These are phyloP conservation scores for Chesias legatella DNA, from an alignment of 2,888 invertebrate species.

Conservation along the genomic window DNA sequence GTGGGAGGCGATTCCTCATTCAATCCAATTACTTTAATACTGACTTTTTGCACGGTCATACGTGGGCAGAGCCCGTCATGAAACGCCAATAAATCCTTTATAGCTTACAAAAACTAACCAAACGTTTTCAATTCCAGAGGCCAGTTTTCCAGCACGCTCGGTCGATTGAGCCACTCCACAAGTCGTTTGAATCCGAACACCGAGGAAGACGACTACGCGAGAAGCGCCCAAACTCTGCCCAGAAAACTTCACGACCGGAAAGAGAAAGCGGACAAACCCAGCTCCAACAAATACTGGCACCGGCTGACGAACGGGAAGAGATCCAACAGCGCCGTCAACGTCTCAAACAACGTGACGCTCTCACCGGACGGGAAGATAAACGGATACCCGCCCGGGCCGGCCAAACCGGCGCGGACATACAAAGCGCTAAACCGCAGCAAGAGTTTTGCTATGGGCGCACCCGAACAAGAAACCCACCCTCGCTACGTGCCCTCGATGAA, in stretches of 20 bases:
- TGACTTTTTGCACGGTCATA: conserved; percentile 58
- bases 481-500: conserved; percentile 71
- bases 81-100: conserved; percentile 46
- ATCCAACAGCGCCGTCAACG: conserved; percentile 83
- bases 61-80: conserved; percentile 58
- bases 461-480: conserved; percentile 72
- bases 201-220: conserved; percentile 76
- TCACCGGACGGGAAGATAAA: conserved; percentile 63
- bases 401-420: conserved; percentile 89
- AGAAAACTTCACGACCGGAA: conserved; percentile 81
- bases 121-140: conserved; percentile 78
- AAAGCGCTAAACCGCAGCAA: conserved; percentile 89
- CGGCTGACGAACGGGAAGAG: conserved; percentile 77
- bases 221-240: conserved; percentile 89
- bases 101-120: conserved; percentile 31
- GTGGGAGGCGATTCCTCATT: conserved; percentile 69
- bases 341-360: conserved; percentile 73
- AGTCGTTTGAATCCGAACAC: conserved; percentile 83
- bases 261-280: conserved; percentile 69
- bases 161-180: conserved; percentile 91
- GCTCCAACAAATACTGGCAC: conserved; percentile 70
- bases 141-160: conserved; percentile 87
- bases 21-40: conserved; percentile 64
- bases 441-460: conserved; percentile 90
- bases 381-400: conserved; percentile 82